Base-by-base conservation (phyloP, 2,797 vertebrate species). In the Hippoglossus hippoglossus region DNA sequence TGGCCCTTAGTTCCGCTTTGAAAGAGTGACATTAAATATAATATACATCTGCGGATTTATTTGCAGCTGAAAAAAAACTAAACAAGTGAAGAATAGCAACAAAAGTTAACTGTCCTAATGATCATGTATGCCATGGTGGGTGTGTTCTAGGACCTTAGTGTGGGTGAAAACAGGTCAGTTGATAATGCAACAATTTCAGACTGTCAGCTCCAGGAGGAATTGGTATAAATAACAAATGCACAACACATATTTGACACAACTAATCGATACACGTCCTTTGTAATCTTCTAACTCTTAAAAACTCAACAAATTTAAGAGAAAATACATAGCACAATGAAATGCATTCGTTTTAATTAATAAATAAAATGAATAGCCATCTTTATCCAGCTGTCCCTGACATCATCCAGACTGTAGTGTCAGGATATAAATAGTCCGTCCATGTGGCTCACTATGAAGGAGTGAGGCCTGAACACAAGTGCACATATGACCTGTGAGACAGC, bases 391-490 rank as follows among this genome's bases (percentile, higher is more conserved):
- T 84, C 80, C 84, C 80, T 81, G 84, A 82, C 80, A 67, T 70
- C 81, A 75, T 52, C 51, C 51, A 73, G 80, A 77, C 78, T 80
- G 70, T 67, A 59, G 77, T 60, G 80, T 83, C 62, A 59, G 66
- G 70, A 70, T 89, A 90, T 85, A 91, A 91, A 93, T 91, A 93
- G 75, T 65, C 46, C 59, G 67, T 68, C 82, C 83, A 84, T 84
- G 87, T 86, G 90, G 61, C 31, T 46, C 63, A 87, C 86, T 86
- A 73, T 78, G 18, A 90, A 89, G 72, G 76, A 91, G 81, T 78
- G 80, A 71, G 63, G 62, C 73, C 77, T 81, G 83, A 83, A 89
- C 85, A 91, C 84, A 87, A 86, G 83, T 75, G 81, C 81, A 86
- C 68, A 76, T 71, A 75, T 87, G 87, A 92, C 92, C 91, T 87